A percentile compares a stretch with the other conserved stretches of the same genome.
Evolutionary conservation across 2,888 invertebrate species (phyloP).

Genomic region (Trichogramma evanescens): DNA sequence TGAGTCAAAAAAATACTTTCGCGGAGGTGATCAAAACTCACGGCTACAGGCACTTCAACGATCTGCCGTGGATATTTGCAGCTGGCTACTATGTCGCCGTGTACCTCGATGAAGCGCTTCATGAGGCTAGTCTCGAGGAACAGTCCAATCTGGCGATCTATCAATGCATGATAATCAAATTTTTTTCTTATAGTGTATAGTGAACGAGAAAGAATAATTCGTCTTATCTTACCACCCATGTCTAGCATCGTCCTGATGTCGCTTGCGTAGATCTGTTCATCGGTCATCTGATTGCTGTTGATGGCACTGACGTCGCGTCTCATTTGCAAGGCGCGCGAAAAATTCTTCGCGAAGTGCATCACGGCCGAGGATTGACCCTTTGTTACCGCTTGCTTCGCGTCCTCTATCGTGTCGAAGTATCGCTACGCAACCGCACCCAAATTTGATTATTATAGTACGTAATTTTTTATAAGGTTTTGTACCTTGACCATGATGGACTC

Average conservation of each 20-base stretch:
- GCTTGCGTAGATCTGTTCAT: slow-evolving; percentile 43
- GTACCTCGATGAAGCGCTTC: slow-evolving; percentile 63
- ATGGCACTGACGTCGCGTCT: slow-evolving; percentile 49
- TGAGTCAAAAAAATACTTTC: background rate
- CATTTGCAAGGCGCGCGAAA: slow-evolving; percentile 57
- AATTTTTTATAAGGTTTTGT: slow-evolving; percentile 5
- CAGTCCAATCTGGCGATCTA: slow-evolving; percentile 79
- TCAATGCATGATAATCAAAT: slow-evolving; percentile 25
- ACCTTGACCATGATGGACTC: slow-evolving; percentile 53
- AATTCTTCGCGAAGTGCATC: slow-evolving; percentile 65
- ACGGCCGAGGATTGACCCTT: slow-evolving; percentile 58
- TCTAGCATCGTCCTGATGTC: slow-evolving; percentile 67
- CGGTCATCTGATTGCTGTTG: slow-evolving; percentile 35
- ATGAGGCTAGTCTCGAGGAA: slow-evolving; percentile 64
- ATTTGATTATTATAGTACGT: background rate
- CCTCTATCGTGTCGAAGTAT: slow-evolving; percentile 49
- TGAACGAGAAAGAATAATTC: slow-evolving; percentile 3
- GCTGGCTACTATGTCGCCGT: slow-evolving; percentile 56
- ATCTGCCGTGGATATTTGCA: slow-evolving; percentile 57
- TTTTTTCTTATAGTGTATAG: slow-evolving; percentile 35
- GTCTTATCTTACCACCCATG: slow-evolving; percentile 55
- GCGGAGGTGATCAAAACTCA: slow-evolving; percentile 27
- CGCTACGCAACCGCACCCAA: slow-evolving; percentile 36
- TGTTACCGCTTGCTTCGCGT: slow-evolving; percentile 53
- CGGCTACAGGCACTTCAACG: slow-evolving; percentile 56